Conservation (phyloP, 2,113 vertebrate species). For the Menidia beryllina region DNA sequence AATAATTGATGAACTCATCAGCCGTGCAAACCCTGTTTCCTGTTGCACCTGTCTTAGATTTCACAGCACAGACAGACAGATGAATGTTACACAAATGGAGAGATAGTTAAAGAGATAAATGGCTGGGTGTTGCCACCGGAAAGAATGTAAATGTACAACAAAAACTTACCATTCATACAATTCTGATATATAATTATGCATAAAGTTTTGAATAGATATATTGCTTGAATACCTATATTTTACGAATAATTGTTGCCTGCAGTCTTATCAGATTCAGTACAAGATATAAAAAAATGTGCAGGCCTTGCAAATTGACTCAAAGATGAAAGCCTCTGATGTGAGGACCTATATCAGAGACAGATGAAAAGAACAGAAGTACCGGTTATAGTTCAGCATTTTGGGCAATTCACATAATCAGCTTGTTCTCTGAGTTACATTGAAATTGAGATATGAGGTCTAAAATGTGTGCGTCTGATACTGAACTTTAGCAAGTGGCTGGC, state of each 20-base stretch:
- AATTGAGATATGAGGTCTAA: not conserved
- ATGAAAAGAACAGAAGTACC: too few species aligned
- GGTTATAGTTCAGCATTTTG: not conserved
- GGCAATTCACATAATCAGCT: not conserved
- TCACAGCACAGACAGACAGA: constrained; percentile 5
- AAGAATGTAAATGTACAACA: not conserved
- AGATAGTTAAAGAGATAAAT: constrained; percentile 10
- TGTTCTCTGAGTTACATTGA: not conserved
- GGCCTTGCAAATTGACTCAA: constrained; percentile 1
- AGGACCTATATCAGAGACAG: not conserved
- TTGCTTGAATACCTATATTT: not conserved
- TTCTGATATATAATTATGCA: not conserved
- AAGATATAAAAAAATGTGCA: not conserved
- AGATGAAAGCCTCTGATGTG: not conserved
- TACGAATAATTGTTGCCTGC: constrained; percentile 1
- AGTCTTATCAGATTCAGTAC: constrained; percentile 10
- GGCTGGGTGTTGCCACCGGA: not conserved
- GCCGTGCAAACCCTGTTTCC: constrained; percentile 23
- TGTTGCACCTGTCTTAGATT: constrained; percentile 1
- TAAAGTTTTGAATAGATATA: not conserved
- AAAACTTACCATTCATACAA: too few species aligned
- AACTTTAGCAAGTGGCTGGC: not conserved
- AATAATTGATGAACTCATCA: constrained; percentile 58
- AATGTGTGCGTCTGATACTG: too few species aligned
- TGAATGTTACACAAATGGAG: not conserved